These are phyloP conservation scores for Panurus biarmicus DNA, from an alignment of 2,113 vertebrate species.

Conservation along the genomic window DNA sequence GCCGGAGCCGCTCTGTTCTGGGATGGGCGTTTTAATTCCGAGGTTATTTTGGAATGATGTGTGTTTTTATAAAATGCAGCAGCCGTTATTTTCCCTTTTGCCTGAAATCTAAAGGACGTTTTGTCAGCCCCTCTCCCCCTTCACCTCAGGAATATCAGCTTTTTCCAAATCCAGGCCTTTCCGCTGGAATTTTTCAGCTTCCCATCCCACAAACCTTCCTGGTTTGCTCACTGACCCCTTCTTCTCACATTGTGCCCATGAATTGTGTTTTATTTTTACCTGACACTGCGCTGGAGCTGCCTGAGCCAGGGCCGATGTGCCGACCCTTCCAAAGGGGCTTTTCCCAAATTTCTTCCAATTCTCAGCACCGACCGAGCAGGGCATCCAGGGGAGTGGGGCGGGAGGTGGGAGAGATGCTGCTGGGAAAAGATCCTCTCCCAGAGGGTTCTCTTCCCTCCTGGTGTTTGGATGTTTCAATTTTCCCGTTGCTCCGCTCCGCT, in stretches of 20 bases:
- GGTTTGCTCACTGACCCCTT: accelerated
- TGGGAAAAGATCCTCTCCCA: background rate
- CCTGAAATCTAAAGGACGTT: background rate
- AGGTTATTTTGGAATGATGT: background rate
- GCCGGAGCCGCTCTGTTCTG: background rate
- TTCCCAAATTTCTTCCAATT: background rate
- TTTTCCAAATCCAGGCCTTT: background rate
- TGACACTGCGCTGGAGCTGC: accelerated
- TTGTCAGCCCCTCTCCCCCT: background rate
- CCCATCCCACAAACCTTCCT: background rate
- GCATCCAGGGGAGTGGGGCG: background rate
- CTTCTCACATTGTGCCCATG: background rate
- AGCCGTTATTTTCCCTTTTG: background rate
- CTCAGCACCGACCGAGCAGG: accelerated
- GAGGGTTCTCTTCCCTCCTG: background rate
- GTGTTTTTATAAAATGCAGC: accelerated
- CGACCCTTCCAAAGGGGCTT: background rate
- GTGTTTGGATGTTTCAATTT: background rate
- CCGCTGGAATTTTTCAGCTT: background rate
- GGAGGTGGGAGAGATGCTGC: background rate
- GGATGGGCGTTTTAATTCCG: background rate
- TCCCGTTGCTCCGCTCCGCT: background rate
- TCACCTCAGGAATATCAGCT: background rate
- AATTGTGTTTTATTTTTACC: background rate
- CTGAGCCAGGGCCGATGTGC: accelerated